A percentile compares a stretch with the other conserved stretches of the same genome.
phyloP scores from a whole-genome alignment of 1,140 invertebrate species.

The Mylabris phalerata region DNA sequence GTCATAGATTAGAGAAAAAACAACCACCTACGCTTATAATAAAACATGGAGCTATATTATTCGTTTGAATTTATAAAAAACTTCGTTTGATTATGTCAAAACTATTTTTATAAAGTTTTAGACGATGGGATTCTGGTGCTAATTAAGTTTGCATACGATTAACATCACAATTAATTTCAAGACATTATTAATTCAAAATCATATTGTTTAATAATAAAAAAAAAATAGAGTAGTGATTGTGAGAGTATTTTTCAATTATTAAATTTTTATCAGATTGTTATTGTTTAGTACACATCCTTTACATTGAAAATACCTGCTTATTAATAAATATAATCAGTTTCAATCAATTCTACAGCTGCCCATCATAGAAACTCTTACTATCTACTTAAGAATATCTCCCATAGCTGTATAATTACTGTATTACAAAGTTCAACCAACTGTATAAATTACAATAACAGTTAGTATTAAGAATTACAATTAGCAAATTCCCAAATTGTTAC shows the following conservation, averaged over 20 bases:
- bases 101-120: not conserved
- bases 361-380: constrained; percentile 10
- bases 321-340: constrained; percentile 14
- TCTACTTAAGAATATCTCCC: not conserved
- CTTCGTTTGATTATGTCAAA: constrained; percentile 20
- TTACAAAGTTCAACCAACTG: not conserved
- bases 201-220: not conserved
- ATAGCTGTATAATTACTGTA: constrained; percentile 4
- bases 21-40: constrained; percentile 8
- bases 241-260: constrained; percentile 9
- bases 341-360: constrained; percentile 11
- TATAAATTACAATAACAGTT: no score
- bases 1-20: constrained; percentile 5
- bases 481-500: no score
- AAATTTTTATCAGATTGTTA: constrained; percentile 13
- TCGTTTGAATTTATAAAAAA: constrained; percentile 16
- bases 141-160: constrained; percentile 14
- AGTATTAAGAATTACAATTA: no score
- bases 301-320: constrained; percentile 11
- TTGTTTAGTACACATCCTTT: not conserved
- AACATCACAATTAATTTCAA: constrained; percentile 10
- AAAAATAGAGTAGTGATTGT: constrained; percentile 1
- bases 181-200: constrained; percentile 5
- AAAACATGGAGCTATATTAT: not conserved
- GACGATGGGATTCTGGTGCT: not conserved